A percentile compares a stretch with the other conserved stretches of the same genome.
phyloP scores from a whole-genome alignment of 2,113 vertebrate genomes.

The Neolamprologus caudopunctatus region DNA sequence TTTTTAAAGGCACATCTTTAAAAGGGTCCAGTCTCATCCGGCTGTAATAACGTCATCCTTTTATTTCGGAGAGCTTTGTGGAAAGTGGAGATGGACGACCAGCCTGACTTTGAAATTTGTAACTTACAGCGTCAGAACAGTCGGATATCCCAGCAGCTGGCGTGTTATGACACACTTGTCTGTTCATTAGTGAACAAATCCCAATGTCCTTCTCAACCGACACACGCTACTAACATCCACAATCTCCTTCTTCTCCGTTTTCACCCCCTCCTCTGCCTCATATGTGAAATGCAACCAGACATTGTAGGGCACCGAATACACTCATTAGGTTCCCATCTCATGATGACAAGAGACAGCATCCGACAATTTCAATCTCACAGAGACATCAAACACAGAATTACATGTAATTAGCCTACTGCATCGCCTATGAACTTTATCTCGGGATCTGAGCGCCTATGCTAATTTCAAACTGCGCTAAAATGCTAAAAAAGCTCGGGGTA shows the following conservation, averaged over 20 bases:
- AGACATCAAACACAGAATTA: conserved; percentile 39
- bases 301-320: background rate
- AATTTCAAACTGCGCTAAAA: conserved; percentile 35
- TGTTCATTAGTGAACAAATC: background rate
- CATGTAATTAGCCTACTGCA: conserved; percentile 31
- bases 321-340: background rate
- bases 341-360: conserved; percentile 11
- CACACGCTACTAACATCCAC: background rate
- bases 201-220: background rate
- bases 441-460: conserved; percentile 1
- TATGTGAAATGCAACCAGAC: background rate
- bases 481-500: conserved; percentile 3
- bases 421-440: conserved; percentile 23
- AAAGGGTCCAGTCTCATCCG: background rate
- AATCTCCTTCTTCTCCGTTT: background rate
- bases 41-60: background rate
- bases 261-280: background rate
- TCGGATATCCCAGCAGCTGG: background rate
- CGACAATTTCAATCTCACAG: conserved; percentile 3
- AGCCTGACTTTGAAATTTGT: conserved; percentile 10
- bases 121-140: background rate
- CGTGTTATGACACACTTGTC: background rate
- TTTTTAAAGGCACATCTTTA: background rate
- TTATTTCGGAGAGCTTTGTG: background rate
- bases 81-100: background rate